These are phyloP conservation scores for Drosophila fulvimacula DNA, from an alignment of 2,888 invertebrate genomes.

Conservation along the genomic window DNA sequence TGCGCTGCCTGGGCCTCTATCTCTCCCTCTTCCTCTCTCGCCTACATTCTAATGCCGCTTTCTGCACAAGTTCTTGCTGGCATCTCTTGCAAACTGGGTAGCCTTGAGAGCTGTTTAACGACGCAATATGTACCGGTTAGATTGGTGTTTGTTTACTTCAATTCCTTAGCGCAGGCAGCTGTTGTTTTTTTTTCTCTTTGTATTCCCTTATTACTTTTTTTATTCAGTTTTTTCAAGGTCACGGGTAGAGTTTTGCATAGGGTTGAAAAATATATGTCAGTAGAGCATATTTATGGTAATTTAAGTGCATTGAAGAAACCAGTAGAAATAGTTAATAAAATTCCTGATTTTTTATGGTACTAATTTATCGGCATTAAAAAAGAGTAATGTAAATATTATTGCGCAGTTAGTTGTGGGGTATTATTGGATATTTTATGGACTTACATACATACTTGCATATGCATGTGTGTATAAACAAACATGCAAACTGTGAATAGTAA, in stretches of 20 bases:
- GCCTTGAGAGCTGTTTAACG: slow-evolving; percentile 45
- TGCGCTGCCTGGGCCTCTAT: background rate
- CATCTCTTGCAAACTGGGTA: slow-evolving; percentile 50
- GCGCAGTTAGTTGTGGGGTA: slow-evolving; percentile 10
- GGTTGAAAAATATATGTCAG: slow-evolving; percentile 43
- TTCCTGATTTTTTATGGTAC: background rate
- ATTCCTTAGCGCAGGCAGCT: slow-evolving; percentile 13
- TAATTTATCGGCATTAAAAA: slow-evolving; percentile 4
- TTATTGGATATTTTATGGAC: slow-evolving; percentile 1
- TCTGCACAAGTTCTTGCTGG: slow-evolving; percentile 17
- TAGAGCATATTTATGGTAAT: slow-evolving; percentile 31
- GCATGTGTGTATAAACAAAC: slow-evolving; percentile 1
- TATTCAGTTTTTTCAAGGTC: slow-evolving; percentile 35
- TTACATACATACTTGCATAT: background rate
- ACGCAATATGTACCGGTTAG: slow-evolving; percentile 70
- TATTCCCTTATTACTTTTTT: background rate
- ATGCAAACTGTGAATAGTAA: slow-evolving; percentile 16
- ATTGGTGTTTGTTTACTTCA: slow-evolving; percentile 30
- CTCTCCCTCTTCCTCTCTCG: background rate
- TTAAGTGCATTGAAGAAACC: background rate
- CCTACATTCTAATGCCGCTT: background rate
- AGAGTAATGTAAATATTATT: background rate
- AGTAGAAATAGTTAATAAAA: background rate
- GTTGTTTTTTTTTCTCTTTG: slow-evolving; percentile 8
- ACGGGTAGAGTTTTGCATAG: slow-evolving; percentile 10